These are phyloP conservation scores for Rallus crepitans DNA, from an alignment of 2,797 vertebrate species.

Conservation along the genomic window DNA sequence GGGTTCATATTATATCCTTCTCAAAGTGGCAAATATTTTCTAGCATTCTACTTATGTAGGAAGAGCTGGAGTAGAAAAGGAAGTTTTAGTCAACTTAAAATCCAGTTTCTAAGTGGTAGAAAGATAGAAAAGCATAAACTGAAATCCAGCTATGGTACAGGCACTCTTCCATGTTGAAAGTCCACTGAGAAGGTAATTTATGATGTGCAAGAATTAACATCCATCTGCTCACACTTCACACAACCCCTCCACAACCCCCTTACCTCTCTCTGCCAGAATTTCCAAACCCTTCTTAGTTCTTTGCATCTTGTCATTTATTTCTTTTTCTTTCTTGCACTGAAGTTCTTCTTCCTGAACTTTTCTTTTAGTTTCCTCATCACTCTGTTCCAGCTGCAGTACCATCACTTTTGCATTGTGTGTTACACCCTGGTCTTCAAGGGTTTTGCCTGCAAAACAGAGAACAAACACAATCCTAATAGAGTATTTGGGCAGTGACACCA, in stretches of 20 bases:
- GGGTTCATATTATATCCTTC: neutral
- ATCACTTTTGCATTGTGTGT: slow-evolving; percentile 92
- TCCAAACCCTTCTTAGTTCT: slow-evolving; percentile 91
- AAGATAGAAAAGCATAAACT: neutral
- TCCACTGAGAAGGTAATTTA: neutral
- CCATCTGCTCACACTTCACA: fast-evolving
- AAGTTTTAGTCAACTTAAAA: neutral
- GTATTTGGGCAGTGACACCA: neutral
- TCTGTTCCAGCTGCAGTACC: slow-evolving; percentile 87
- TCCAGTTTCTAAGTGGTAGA: neutral
- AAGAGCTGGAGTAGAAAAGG: neutral
- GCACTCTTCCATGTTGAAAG: neutral
- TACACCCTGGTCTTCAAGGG: slow-evolving; percentile 88
- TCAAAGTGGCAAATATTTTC: neutral
- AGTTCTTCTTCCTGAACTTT: slow-evolving; percentile 80
- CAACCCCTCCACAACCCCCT: fast-evolving
- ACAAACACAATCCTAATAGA: neutral
- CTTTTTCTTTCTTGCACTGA: slow-evolving; percentile 77
- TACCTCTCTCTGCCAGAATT: slow-evolving; percentile 93
- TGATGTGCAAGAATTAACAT: neutral
- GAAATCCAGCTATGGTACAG: neutral
- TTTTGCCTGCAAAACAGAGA: slow-evolving; percentile 76
- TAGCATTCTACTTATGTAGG: neutral
- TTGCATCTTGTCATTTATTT: slow-evolving; percentile 80
- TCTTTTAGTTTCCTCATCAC: slow-evolving; percentile 81